A percentile compares a stretch with the other conserved stretches of the same genome.
Conservation (phyloP, 2,888 invertebrate species). For the Lasioglossum leucozonium region DNA sequence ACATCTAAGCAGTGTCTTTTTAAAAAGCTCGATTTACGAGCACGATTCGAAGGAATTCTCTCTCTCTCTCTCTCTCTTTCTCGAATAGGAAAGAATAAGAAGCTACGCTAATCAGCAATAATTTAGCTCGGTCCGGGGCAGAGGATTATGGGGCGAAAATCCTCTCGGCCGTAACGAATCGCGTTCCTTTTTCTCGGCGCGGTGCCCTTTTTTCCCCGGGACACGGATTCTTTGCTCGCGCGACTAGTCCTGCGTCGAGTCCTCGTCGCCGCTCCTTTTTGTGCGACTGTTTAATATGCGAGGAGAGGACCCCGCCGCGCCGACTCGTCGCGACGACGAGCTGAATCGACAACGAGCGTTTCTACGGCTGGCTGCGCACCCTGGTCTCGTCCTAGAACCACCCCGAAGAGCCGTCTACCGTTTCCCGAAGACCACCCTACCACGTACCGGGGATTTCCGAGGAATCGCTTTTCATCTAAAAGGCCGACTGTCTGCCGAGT, state of each 20-base stretch:
- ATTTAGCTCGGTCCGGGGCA: not conserved
- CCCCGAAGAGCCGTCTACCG: not conserved
- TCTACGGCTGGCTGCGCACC: constrained; percentile 18
- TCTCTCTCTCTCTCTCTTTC: not conserved
- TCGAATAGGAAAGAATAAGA: not conserved
- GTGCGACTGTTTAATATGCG: constrained; percentile 59
- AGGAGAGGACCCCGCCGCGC: constrained; percentile 26
- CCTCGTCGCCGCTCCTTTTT: constrained; percentile 50
- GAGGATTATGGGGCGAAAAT: constrained; percentile 53
- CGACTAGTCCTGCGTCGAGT: constrained; percentile 8
- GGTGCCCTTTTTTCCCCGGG: not conserved
- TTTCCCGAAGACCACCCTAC: constrained; percentile 12
- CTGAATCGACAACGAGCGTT: constrained; percentile 55
- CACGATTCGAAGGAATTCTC: not conserved
- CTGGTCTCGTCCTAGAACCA: not conserved
- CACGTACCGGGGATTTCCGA: constrained; percentile 1
- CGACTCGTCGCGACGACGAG: constrained; percentile 21
- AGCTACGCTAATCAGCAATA: constrained; percentile 5
- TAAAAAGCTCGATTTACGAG: constrained; percentile 25
- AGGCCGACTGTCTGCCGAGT: constrained; percentile 16
- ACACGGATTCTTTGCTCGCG: constrained; percentile 1
- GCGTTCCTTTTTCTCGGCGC: not conserved
- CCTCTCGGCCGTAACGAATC: constrained; percentile 47
- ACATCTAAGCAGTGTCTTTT: constrained; percentile 11
- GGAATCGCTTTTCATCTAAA: constrained; percentile 28